Evolutionary conservation across 2,113 vertebrate genomes (phyloP).

Genomic region (Microcebus tavaratra): DNA sequence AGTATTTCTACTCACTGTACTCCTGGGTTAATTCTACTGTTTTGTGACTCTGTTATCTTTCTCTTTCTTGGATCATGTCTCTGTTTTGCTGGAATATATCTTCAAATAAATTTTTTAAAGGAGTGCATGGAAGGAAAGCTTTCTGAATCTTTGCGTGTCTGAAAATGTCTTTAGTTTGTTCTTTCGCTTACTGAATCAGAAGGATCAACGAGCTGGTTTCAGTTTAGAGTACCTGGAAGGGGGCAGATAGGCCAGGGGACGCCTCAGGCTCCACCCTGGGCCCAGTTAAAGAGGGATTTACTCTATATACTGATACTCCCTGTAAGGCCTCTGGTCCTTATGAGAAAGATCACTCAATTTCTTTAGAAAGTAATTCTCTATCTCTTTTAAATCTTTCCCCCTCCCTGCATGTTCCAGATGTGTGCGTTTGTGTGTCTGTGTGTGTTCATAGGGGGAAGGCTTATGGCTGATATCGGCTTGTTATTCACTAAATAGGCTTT

Average conservation of each 20-base stretch:
- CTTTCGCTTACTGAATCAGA: neutral
- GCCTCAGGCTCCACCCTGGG: neutral
- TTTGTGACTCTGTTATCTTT: neutral
- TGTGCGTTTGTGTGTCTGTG: neutral
- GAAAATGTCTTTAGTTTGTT: neutral
- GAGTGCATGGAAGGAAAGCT: neutral
- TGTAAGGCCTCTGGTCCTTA: neutral
- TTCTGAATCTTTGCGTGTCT: neutral
- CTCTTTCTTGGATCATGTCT: neutral
- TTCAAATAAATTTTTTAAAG: constrained; percentile 16
- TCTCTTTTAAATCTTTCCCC: neutral
- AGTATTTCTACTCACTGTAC: constrained; percentile 44
- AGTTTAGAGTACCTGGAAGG: neutral
- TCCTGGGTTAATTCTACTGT: neutral
- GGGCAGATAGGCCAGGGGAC: neutral
- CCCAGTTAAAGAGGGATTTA: neutral
- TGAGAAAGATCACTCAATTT: neutral
- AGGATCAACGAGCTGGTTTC: neutral
- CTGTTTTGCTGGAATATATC: neutral
- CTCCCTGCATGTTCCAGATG: neutral
- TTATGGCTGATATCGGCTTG: neutral
- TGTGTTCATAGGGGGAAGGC: neutral
- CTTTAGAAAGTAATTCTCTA: neutral
- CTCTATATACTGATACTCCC: neutral
- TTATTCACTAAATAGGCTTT: neutral